Evolutionary conservation across 2,797 vertebrate genomes (phyloP).

Genomic region (Ctenosaura bakeri): DNA sequence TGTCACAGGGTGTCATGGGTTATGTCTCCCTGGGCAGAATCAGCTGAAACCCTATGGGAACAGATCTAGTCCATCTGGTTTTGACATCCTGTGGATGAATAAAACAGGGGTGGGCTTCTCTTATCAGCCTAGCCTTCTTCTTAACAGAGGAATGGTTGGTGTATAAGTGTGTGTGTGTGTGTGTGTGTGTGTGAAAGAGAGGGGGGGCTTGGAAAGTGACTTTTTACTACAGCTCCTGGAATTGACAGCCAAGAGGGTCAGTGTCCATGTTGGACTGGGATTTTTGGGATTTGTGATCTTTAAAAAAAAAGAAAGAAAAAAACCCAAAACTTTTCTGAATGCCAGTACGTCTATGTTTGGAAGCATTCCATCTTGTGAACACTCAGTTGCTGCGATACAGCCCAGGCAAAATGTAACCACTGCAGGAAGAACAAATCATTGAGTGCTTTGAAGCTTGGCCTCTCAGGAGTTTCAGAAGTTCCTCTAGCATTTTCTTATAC

Average conservation of each 20-base stretch:
- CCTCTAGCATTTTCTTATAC: background rate
- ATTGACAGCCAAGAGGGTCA: too few relatives aligned
- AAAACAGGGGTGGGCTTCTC: background rate
- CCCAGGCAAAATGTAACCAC: background rate
- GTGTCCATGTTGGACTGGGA: too few relatives aligned
- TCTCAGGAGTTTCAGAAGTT: background rate
- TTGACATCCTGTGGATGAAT: background rate
- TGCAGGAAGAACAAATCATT: background rate
- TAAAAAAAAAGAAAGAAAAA: too few relatives aligned
- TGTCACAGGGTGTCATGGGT: fast-evolving
- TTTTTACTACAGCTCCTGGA: too few relatives aligned
- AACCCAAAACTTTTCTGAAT: background rate
- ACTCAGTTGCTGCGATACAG: background rate
- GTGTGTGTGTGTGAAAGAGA: too few relatives aligned
- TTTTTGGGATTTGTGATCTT: too few relatives aligned
- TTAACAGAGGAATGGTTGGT: too few relatives aligned
- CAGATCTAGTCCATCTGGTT: background rate
- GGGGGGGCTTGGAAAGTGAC: too few relatives aligned
- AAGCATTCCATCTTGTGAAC: background rate
- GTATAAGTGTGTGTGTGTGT: too few relatives aligned
- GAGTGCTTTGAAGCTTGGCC: background rate
- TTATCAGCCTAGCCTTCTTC: background rate
- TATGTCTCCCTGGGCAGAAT: constrained; percentile 27
- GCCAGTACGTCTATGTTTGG: background rate
- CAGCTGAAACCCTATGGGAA: background rate